Evolutionary conservation across 2,113 vertebrate genomes (phyloP).

Genomic region (Hystrix cristata): DNA sequence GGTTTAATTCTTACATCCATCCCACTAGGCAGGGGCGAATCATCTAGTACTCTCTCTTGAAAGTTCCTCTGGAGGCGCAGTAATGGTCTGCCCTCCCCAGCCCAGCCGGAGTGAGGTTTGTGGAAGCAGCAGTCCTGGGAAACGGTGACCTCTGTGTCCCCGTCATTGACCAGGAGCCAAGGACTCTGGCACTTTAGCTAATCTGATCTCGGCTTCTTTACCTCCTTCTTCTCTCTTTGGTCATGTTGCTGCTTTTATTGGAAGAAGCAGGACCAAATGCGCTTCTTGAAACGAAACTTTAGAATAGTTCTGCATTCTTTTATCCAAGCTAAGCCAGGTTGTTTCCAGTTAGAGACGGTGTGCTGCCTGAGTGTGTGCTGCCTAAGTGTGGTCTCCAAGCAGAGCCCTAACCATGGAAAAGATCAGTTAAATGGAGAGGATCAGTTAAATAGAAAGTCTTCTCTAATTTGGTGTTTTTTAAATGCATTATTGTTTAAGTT

Average conservation of each 20-base stretch:
- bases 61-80: not conserved
- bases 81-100: not conserved
- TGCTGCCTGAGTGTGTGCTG: not conserved
- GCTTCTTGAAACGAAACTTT: constrained; percentile 52
- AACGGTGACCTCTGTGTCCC: not conserved
- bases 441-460: not conserved
- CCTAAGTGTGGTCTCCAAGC: not conserved
- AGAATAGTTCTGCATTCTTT: constrained; percentile 26
- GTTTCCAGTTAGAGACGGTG: not conserved
- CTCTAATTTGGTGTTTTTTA: not conserved
- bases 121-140: not conserved
- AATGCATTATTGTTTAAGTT: not conserved
- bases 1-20: not conserved
- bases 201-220: not conserved
- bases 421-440: not conserved
- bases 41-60: not conserved
- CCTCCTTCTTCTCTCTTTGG: not conserved
- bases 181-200: not conserved
- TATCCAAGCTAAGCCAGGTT: not conserved
- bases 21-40: not conserved
- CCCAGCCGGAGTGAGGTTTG: not conserved
- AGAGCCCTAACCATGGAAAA: not conserved
- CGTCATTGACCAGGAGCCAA: not conserved
- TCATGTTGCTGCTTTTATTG: constrained; percentile 38
- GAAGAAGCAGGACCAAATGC: not conserved